Base-by-base conservation (phyloP, 2,797 vertebrate species). In the Anguilla obscura region DNA sequence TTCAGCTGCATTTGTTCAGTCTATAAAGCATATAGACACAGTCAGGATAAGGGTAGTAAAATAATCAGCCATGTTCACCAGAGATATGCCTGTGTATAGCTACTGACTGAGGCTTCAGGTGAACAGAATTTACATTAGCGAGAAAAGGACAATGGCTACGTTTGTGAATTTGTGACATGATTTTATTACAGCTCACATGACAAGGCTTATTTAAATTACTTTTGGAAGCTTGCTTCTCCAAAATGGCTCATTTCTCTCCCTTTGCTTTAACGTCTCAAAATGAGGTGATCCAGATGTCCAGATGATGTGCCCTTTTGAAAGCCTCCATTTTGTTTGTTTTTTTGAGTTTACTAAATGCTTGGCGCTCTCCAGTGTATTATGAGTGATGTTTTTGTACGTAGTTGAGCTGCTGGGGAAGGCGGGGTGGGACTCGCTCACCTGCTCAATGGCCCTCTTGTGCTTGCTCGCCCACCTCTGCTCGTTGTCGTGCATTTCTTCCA, bases 401-500 rank as follows among this genome's bases (percentile, higher is more conserved):
- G 36, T 45, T 2, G 74, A 79, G 74, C 63, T 76, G 14, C 18
- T 16, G 74, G 24, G 79, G 40, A 3, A 8, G 79, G 21, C 5
- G 7, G 79, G 1, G 63, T 8, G 52, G 30, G 24, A 3, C 56
- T 33, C 16, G 12, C 85, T 40, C 30, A 96, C 96, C 96, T 96
- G 95, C 66, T 97, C 96, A 0, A 94, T 88, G 10, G 94, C 87
- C 91, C 94, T 94, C 93, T 96, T 96, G 87, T 95, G 94, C 83
- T 96, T 96, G 88, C 90, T 83, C 0, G 89, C 93, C 91, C 93
- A 96, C 85, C 95, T 91, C 90, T 94, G 94, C 91, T 96, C 96
- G n/a, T 94, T 96, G 90, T 96, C 96, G 0, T 94, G 92, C 89
- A 96, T 89, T 87, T 96, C 96, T 92, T 97, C 96, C 90, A 96